Conservation (phyloP, 1,140 invertebrate genomes). For the Cydia strobilella region DNA sequence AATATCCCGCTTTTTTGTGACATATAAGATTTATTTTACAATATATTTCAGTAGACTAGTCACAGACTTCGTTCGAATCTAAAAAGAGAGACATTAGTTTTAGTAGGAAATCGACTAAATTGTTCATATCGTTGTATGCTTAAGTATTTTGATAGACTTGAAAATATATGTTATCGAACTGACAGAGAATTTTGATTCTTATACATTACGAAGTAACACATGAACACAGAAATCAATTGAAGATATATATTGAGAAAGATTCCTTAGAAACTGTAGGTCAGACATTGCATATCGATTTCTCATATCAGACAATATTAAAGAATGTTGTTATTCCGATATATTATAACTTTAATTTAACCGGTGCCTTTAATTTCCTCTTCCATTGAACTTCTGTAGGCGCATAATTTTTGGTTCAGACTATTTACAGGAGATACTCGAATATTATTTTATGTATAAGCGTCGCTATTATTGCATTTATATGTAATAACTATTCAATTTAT, state of each 20-base stretch:
- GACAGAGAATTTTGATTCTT: background rate
- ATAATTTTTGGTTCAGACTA: too few relatives aligned
- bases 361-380: too few relatives aligned
- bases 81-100: constrained; percentile 25
- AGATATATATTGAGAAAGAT: background rate
- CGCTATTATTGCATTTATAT: background rate
- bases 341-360: too few relatives aligned
- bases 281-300: too few relatives aligned
- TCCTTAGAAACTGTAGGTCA: background rate
- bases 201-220: background rate
- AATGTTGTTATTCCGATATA: too few relatives aligned
- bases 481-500: background rate
- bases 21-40: constrained; percentile 41
- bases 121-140: constrained; percentile 51
- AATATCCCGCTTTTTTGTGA: constrained; percentile 45
- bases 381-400: too few relatives aligned
- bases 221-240: background rate
- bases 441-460: background rate
- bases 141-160: constrained; percentile 7
- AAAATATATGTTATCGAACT: background rate
- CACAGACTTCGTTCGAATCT: constrained; percentile 13
- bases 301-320: too few relatives aligned
- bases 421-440: too few relatives aligned
- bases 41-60: constrained; percentile 34
- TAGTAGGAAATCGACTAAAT: constrained; percentile 16